Evolutionary conservation across 2,797 vertebrate genomes (phyloP), one percentile per base, ranked within the genome.

Genomic region (Psittacula echo): DNA sequence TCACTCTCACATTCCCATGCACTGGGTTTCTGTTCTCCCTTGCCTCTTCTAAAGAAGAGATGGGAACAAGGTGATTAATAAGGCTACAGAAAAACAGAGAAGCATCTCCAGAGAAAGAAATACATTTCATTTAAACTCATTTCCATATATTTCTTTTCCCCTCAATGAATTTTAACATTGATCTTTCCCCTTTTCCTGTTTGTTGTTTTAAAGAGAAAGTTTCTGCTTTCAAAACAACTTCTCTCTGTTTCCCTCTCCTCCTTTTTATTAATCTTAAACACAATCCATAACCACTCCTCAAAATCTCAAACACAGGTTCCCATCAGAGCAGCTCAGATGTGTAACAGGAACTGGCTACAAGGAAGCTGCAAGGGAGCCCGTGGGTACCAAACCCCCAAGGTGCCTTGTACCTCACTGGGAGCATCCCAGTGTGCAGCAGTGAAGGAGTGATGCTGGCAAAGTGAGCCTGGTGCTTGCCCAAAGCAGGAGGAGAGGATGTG

Each of bases 41-140:
- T 29, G 56, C 54, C 66, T 89, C 74, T 34, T 85, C 68, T 11
- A 66, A 68, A 85, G 77, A 56, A 92, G 44, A 90, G 51, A 50
- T 26, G 87, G 47, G 47, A 87, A 37, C 51, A 76, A 53, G 53
- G 68, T 89, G 79, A 56, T 89, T 92, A 96, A 85, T 56, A 53
- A 87, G 41, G 79, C 91, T 77, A 64, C 41, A 94, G 89, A 68
- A 89, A 89, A 94, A 48, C 74, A 92, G 27, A 78, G 62, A 48
- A 51, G n/a, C 48, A 70, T 85, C 91, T 89, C 94, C 87, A 89
- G 68, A 94, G 87, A 68, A 88, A 72, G 41, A 50, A 78, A 89
- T 42, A 65, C 5, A 41, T 62, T 58, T n/a, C 22, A 20, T 72
- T 90, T 70, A 48, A 45, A 81, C 50, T 81, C 2, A 90, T 88